Base-by-base conservation (phyloP, 1,140 invertebrate genomes). In the Lasaia peninsularis region DNA sequence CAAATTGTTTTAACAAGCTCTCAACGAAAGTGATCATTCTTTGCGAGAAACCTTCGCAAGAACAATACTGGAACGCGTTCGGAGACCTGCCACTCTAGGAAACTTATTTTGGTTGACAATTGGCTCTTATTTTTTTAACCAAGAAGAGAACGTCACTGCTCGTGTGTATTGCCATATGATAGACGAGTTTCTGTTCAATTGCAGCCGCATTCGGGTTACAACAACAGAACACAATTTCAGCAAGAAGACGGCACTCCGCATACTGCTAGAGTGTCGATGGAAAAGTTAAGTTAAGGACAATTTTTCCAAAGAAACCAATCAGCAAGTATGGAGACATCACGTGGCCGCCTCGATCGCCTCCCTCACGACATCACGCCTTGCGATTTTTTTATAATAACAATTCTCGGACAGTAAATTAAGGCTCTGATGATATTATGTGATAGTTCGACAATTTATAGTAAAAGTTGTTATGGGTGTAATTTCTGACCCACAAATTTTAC, bases 281-380 rank as follows among this genome's bases (percentile, higher is more conserved):
- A 28, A 28, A 52, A 14, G 24, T 52, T 53, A 52, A 14, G 24
- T 52, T 53, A 53, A 53, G 32, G n/a, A 16, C 32, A 52, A 53
- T 33, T 53, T 53, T 53, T 56, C 54, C 37, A 14, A 56, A 44
- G 24, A 56, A 56, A 56, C 35, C 31, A 35, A 56, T 56, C 35
- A 31, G 54, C 7, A 56, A 56, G 37, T 56, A 31, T 12, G 54
- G 54, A 56, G 35, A 56, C 21, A 56, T 56, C 6, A 2, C 10
- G n/a, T 56, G 20, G 12, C 1, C 10, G 4, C 10, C 5, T 51
- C 63, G 55, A 24, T 24, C 24, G 7, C 24, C 24, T 5, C n/a
- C n/a, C n/a, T n/a, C n/a, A n/a, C n/a, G 24, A 24, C 24, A 3
- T 24, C 24, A 24, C 24, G 7, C 7, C 16, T 31, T 28, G 51